Evolutionary conservation across 2,888 invertebrate species (phyloP).

Genomic region (Erynnis tages): DNA sequence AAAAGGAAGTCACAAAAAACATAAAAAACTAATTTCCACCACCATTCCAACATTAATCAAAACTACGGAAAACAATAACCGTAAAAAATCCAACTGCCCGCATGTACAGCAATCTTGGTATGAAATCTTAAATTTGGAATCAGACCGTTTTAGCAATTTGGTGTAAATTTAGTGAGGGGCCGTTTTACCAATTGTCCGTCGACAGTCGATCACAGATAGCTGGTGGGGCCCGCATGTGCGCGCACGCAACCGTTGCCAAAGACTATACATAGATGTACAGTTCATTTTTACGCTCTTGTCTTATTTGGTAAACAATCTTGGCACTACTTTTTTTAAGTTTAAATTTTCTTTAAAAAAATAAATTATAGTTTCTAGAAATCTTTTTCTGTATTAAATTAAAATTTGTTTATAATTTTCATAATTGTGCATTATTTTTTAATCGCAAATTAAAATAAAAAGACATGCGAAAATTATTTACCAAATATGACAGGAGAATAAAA

Average conservation of each 20-base stretch:
- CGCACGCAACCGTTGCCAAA: constrained; percentile 63
- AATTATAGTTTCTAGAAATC: too few relatives aligned
- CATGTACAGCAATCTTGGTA: constrained; percentile 71
- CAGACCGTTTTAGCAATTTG: constrained; percentile 77
- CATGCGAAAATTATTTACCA: too few relatives aligned
- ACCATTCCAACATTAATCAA: constrained; percentile 36
- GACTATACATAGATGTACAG: constrained; percentile 30
- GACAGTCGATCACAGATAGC: constrained; percentile 67
- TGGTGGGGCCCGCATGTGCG: constrained; percentile 70
- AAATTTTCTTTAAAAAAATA: too few relatives aligned
- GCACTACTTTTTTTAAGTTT: too few relatives aligned
- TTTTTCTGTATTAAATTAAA: too few relatives aligned
- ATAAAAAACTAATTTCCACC: too few relatives aligned
- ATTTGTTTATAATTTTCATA: too few relatives aligned
- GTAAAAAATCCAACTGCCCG: constrained; percentile 62
- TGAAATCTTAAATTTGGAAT: constrained; percentile 63
- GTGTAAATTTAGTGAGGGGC: constrained; percentile 64
- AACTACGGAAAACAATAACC: constrained; percentile 46
- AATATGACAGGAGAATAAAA: too few relatives aligned
- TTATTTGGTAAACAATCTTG: too few relatives aligned
- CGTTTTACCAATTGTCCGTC: constrained; percentile 74
- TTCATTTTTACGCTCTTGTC: not conserved
- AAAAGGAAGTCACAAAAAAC: constrained; percentile 28
- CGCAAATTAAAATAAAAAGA: too few relatives aligned
- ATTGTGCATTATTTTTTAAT: too few relatives aligned